These are phyloP conservation scores for Camarhynchus parvulus DNA, from an alignment of 2,113 vertebrate genomes.

Conservation along the genomic window DNA sequence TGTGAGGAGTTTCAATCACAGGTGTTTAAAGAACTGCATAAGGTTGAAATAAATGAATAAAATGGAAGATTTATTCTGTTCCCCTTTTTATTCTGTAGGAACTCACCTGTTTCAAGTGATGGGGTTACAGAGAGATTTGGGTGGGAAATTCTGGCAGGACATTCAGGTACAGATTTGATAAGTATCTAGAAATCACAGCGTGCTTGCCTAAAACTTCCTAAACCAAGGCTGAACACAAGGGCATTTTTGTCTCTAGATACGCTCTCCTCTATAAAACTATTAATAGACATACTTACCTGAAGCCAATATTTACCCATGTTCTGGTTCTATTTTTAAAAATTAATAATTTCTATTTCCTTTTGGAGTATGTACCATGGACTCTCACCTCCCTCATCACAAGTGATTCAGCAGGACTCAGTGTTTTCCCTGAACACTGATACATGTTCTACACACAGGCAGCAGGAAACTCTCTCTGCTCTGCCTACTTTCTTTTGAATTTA, in stretches of 20 bases:
- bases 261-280: neutral
- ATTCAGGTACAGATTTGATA: neutral
- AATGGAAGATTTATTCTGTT: neutral
- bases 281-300: neutral
- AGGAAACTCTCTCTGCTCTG: neutral
- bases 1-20: constrained; percentile 19
- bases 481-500: neutral
- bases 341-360: neutral
- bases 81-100: neutral
- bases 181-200: neutral
- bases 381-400: neutral
- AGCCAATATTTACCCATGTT: neutral
- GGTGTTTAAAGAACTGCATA: neutral
- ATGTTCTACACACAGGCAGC: neutral
- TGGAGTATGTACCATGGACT: neutral
- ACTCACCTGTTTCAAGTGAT: neutral
- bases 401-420: neutral
- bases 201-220: neutral
- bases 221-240: neutral
- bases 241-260: neutral
- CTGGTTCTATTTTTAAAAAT: neutral
- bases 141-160: neutral
- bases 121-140: neutral
- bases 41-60: constrained; percentile 1
- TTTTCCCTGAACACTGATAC: neutral